phyloP scores from a whole-genome alignment of 30 jellyfish, hydroid and myxozoan species.

The Aurelia sp. region DNA sequence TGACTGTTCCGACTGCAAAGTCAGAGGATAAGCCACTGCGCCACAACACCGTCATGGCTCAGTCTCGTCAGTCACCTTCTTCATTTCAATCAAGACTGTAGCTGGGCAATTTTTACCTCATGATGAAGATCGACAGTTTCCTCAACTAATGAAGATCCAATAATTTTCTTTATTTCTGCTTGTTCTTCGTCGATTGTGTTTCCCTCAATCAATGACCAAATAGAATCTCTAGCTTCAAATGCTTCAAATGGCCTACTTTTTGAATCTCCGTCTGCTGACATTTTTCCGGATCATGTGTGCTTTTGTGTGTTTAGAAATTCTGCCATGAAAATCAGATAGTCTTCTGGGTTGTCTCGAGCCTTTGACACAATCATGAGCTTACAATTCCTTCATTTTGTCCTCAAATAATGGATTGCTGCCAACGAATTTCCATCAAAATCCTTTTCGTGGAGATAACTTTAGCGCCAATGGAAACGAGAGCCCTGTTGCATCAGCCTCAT shows the following conservation, averaged over 20 bases:
- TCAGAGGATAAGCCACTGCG: too few relatives aligned
- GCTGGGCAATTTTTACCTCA: conserved; percentile 28
- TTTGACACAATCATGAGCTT: too few relatives aligned
- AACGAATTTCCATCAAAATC: neutral
- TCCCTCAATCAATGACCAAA: conserved; percentile 45
- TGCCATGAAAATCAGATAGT: too few relatives aligned
- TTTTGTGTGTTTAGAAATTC: too few relatives aligned
- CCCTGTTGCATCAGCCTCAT: too few relatives aligned
- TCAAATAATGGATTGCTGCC: too few relatives aligned
- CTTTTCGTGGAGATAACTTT: neutral
- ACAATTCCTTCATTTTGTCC: too few relatives aligned
- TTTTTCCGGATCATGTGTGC: neutral
- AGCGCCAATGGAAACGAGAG: conserved; percentile 15
- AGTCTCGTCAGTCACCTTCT: too few relatives aligned
- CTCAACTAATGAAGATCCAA: conserved; percentile 57
- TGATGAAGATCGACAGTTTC: conserved; percentile 61
- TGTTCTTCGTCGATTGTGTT: conserved; percentile 53
- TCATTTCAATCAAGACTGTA: too few relatives aligned
- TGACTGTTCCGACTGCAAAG: too few relatives aligned
- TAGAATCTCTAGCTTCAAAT: conserved; percentile 49
- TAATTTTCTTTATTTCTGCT: conserved; percentile 37
- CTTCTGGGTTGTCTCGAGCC: too few relatives aligned
- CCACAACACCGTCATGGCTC: too few relatives aligned
- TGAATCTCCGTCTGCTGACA: neutral
- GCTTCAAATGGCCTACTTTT: conserved; percentile 13